A percentile compares a stretch with the other conserved stretches of the same genome.
phyloP scores from a whole-genome alignment of 2,113 vertebrate species.

The Chelonoidis abingdonii region DNA sequence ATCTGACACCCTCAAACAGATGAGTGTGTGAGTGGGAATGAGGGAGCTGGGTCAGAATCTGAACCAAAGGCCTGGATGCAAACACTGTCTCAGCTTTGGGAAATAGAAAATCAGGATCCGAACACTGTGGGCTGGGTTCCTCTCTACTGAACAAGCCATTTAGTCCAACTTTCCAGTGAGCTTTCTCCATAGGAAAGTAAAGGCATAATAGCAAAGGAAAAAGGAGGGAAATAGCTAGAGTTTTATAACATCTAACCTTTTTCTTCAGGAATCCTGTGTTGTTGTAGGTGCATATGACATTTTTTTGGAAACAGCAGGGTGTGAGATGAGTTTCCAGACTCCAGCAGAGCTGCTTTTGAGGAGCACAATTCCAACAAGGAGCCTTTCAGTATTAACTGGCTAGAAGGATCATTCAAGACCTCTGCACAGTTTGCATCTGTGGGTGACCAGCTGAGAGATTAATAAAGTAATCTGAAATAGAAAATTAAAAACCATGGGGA shows the following conservation, averaged over 20 bases:
- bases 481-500: conserved; percentile 66
- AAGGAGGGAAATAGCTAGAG: neutral
- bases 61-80: neutral
- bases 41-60: neutral
- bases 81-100: neutral
- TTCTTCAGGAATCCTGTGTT: neutral
- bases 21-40: neutral
- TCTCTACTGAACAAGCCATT: neutral
- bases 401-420: neutral
- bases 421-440: conserved; percentile 29
- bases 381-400: neutral
- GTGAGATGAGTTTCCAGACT: conserved; percentile 13
- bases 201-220: neutral
- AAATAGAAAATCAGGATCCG: neutral
- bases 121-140: neutral
- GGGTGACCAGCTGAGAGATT: conserved; percentile 54
- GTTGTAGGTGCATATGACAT: rapidly evolving
- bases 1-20: neutral
- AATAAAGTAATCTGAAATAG: conserved; percentile 55
- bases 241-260: neutral
- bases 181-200: neutral
- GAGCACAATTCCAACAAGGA: neutral
- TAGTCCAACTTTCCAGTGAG: neutral
- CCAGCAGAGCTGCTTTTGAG: conserved; percentile 40
- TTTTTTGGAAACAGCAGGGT: neutral